Evolutionary conservation across 2,888 invertebrate genomes (phyloP).

Genomic region (Epicampocera succincta): DNA sequence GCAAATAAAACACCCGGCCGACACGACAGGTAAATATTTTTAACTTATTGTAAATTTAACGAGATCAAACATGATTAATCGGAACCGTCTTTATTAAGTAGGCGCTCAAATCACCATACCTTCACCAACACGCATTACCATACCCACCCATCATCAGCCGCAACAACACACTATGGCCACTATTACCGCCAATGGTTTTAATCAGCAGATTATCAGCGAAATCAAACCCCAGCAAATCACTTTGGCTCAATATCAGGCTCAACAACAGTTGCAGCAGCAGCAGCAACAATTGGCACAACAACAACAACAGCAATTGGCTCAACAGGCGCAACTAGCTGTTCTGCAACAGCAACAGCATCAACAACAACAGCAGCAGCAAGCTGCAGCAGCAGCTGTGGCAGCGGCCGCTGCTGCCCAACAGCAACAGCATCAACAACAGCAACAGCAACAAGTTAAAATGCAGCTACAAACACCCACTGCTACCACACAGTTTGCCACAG

Average conservation of each 20-base stretch:
- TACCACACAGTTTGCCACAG: slow-evolving; percentile 70
- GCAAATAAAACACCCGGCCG: slow-evolving; percentile 79
- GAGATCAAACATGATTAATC: not conserved
- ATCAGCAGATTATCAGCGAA: slow-evolving; percentile 80
- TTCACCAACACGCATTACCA: slow-evolving; percentile 75
- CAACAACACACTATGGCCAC: slow-evolving; percentile 78
- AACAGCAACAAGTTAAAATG: slow-evolving; percentile 75
- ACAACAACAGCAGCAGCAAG: slow-evolving; percentile 74
- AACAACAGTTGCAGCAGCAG: slow-evolving; percentile 77
- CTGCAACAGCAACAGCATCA: slow-evolving; percentile 73
- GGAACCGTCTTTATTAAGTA: slow-evolving; percentile 50
- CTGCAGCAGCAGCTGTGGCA: slow-evolving; percentile 70
- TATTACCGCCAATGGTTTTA: slow-evolving; percentile 77
- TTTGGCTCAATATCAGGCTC: slow-evolving; percentile 79
- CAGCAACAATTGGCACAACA: slow-evolving; percentile 71
- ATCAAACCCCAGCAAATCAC: slow-evolving; percentile 79
- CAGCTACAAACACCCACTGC: slow-evolving; percentile 74
- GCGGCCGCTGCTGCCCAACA: slow-evolving; percentile 66
- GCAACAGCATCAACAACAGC: slow-evolving; percentile 70
- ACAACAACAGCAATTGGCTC: slow-evolving; percentile 70
- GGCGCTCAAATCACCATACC: slow-evolving; percentile 79
- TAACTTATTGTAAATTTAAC: slow-evolving; percentile 7
- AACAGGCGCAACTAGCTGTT: slow-evolving; percentile 71
- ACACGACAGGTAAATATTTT: slow-evolving; percentile 73
- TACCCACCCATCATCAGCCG: slow-evolving; percentile 73